Evolutionary conservation across 2,113 vertebrate species (phyloP).

Genomic region (Dasyurus viverrinus): DNA sequence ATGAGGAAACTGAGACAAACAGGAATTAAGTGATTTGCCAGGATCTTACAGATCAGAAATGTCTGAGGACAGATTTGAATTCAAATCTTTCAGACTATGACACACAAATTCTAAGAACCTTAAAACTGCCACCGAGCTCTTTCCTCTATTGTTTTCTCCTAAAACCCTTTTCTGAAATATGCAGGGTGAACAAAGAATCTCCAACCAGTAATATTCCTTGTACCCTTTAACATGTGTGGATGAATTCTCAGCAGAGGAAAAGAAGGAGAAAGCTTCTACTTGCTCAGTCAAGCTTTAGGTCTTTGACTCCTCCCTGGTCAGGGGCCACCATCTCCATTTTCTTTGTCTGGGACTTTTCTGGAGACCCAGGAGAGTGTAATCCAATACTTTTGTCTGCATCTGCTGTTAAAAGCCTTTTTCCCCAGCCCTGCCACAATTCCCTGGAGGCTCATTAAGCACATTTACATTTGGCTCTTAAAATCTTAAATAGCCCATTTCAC

Average conservation of each 20-base stretch:
- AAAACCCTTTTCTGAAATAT: not conserved
- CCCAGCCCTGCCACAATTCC: slow-evolving; percentile 79
- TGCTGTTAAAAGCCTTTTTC: slow-evolving; percentile 86
- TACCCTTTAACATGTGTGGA: slow-evolving; percentile 49
- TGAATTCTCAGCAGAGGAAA: slow-evolving; percentile 76
- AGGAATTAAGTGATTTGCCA: not conserved
- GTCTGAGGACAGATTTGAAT: not conserved
- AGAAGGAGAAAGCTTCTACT: slow-evolving; percentile 75
- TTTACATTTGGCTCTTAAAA: slow-evolving; percentile 89
- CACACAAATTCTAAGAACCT: slow-evolving; percentile 33
- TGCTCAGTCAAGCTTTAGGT: slow-evolving; percentile 79
- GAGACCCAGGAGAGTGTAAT: slow-evolving; percentile 84
- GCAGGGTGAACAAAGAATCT: slow-evolving; percentile 12
- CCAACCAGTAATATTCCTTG: slow-evolving; percentile 49
- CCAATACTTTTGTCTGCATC: slow-evolving; percentile 87
- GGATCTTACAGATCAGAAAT: not conserved
- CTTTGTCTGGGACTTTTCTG: slow-evolving; percentile 81
- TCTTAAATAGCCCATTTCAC: slow-evolving; percentile 83
- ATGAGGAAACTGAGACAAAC: not conserved
- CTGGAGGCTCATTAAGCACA: slow-evolving; percentile 87
- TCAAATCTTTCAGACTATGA: not conserved
- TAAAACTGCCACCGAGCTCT: slow-evolving; percentile 51
- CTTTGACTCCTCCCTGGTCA: slow-evolving; percentile 76
- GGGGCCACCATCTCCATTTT: slow-evolving; percentile 75
- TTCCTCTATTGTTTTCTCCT: not conserved